Conservation (phyloP, 2,113 vertebrate genomes). For the Pyxicephalus adspersus region DNA sequence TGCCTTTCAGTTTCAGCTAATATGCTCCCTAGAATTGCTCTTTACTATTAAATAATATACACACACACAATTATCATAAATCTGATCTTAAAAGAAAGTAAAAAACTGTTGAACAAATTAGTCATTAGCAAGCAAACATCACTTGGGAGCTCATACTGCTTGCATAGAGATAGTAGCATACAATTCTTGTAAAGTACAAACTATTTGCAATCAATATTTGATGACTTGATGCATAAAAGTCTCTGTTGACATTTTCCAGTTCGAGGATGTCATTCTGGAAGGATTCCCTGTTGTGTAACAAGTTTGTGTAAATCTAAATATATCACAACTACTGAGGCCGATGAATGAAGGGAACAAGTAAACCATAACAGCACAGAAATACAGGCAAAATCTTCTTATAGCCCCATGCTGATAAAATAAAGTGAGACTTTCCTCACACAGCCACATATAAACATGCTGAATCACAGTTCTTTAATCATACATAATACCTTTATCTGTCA, state of each 20-base stretch:
- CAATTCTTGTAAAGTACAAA: background rate
- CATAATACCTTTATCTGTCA: slow-evolving; percentile 18
- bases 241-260: background rate
- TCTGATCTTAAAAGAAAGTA: too few relatives aligned
- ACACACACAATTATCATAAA: too few relatives aligned
- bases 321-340: slow-evolving; percentile 7
- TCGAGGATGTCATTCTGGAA: background rate
- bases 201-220: slow-evolving; percentile 7
- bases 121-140: background rate
- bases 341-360: slow-evolving; percentile 16
- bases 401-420: slow-evolving; percentile 37
- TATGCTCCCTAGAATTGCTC: too few relatives aligned
- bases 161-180: background rate
- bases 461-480: slow-evolving; percentile 21
- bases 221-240: slow-evolving; percentile 18
- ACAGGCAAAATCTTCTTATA: slow-evolving; percentile 9
- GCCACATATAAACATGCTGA: slow-evolving; percentile 1
- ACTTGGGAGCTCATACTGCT: background rate
- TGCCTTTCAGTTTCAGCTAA: too few relatives aligned
- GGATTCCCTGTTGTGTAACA: slow-evolving; percentile 19
- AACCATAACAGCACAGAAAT: slow-evolving; percentile 24
- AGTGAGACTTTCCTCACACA: slow-evolving; percentile 17
- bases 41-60: too few relatives aligned
- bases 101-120: background rate
- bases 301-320: slow-evolving; percentile 10